These are phyloP conservation scores for Ladona fulva DNA, from an alignment of 1,140 invertebrate genomes.

Conservation along the genomic window DNA sequence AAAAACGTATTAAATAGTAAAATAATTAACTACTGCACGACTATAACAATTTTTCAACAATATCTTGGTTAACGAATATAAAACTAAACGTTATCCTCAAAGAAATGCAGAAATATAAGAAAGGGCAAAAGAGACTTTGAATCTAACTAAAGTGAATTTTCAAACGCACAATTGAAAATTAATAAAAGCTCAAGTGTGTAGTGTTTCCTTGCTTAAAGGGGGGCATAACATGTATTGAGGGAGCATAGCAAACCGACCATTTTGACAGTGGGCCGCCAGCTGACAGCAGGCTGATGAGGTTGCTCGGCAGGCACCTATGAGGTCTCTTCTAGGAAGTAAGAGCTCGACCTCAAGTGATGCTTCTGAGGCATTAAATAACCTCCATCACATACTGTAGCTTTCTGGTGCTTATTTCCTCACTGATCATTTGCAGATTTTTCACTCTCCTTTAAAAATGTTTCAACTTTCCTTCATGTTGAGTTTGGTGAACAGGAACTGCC, in stretches of 20 bases:
- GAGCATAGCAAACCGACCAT: slow-evolving; percentile 7
- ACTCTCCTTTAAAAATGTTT: background rate
- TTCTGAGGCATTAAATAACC: background rate
- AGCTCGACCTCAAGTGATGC: background rate
- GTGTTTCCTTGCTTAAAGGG: background rate
- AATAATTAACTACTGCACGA: no score
- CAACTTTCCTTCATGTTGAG: background rate
- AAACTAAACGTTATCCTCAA: no score
- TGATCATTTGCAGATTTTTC: background rate
- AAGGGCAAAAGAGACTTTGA: no score
- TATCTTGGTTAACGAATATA: no score
- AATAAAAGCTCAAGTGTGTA: background rate
- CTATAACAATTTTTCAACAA: no score
- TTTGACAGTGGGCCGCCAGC: background rate
- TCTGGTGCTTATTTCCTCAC: background rate
- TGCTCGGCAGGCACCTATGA: background rate
- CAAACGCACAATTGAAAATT: no score
- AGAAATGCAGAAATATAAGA: no score
- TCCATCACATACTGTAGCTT: background rate
- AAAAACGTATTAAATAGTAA: no score
- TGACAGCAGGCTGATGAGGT: background rate
- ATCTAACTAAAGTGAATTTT: no score
- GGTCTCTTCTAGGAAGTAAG: background rate
- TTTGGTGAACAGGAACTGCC: background rate
- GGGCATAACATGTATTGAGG: background rate